Base-by-base conservation (phyloP, 2,888 invertebrate species). In the Agrotis segetum region DNA sequence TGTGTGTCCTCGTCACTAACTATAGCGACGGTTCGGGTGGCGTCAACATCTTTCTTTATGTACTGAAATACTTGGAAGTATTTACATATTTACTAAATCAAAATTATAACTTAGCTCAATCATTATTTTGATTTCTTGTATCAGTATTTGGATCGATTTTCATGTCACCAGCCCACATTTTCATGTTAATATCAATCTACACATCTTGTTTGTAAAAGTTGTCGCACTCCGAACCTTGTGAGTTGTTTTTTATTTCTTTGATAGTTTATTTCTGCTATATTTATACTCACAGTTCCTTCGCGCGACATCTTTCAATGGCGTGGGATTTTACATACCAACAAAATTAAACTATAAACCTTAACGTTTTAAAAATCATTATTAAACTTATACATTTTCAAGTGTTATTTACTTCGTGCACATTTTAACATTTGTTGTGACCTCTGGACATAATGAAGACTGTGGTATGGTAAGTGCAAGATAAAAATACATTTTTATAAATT, bases 201-300 rank as follows among this genome's bases (percentile, higher is more conserved):
- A 82, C 83, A 85, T 88, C 92, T 89, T 90, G 82, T 86, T 89
- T 92, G 92, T 92, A 87, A 90, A 91, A 90, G 88, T 86, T 85
- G 83, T 88, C 88, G 88, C 83, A 83, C 84, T 79, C 74, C 62
- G 85, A 86, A 84, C 59, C 60, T 77, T 77, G 79, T 76, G 79
- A 74, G 69, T 55, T 2, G 2, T 63, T 65, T 40, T 68, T 50
- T 59, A 7, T 44, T 65, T 63, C 3, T 50, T 19, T 29, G 7
- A 67, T 44, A 64, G 46, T 67, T 73, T 59, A 71, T 71, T 61
- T 74, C 62, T 63, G 46, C 58, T 60, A 40, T 40, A 34, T 7
- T 29, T 17, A 58, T 60, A 34, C 81, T 76, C 72, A 71, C 82
- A 63, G 60, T 73, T 81, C 71, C 52, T 67, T 65, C 56, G 75